These are phyloP conservation scores for Pyrgus malvae DNA, from an alignment of 2,888 invertebrate species.

Conservation along the genomic window DNA sequence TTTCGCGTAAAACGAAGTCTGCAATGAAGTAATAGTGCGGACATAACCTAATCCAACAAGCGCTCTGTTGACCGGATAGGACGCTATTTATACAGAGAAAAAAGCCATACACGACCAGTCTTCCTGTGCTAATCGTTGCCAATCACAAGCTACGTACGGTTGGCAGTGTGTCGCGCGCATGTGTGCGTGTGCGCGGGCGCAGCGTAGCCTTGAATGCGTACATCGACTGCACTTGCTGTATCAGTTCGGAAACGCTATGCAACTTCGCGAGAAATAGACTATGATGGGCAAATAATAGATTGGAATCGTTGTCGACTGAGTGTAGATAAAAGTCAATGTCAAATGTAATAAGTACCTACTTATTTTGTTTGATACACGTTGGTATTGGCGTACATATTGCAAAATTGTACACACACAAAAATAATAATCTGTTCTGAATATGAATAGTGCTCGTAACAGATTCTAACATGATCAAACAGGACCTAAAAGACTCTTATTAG, in stretches of 20 bases:
- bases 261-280: constrained; percentile 24
- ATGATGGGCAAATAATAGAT: constrained; percentile 25
- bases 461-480: no score
- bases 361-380: background rate
- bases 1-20: constrained; percentile 22
- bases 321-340: background rate
- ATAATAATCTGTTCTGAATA: no score
- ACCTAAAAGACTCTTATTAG: no score
- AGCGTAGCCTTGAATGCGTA: constrained; percentile 68
- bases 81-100: constrained; percentile 46
- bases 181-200: constrained; percentile 44
- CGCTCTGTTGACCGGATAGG: constrained; percentile 43
- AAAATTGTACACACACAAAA: no score
- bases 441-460: no score
- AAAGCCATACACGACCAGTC: constrained; percentile 58
- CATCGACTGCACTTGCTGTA: constrained; percentile 71
- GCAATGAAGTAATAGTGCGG: constrained; percentile 30
- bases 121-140: constrained; percentile 79
- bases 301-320: constrained; percentile 3
- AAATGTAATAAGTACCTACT: no score
- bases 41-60: constrained; percentile 47
- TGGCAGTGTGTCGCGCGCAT: constrained; percentile 23
- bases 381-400: no score
- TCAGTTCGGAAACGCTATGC: constrained; percentile 52
- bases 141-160: constrained; percentile 52